Conservation (phyloP, 2,797 vertebrate species). For the Iguana delicatissima region DNA sequence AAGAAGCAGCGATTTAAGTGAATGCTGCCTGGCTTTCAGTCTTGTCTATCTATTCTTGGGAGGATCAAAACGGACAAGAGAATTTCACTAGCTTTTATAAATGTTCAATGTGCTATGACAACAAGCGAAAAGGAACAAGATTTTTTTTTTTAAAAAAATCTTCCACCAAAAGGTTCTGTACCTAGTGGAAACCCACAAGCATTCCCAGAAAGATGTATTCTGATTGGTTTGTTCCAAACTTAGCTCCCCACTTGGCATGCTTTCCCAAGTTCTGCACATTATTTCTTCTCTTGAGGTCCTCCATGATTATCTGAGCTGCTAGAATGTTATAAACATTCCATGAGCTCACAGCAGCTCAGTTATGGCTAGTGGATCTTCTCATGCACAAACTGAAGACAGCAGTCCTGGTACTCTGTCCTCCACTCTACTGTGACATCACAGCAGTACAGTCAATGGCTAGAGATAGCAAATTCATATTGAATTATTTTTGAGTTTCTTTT, state of each 20-base stretch:
- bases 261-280: neutral
- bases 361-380: neutral
- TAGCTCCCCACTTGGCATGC: neutral
- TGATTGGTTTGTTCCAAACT: too few relatives aligned
- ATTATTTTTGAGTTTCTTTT: too few relatives aligned
- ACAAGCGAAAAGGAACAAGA: neutral
- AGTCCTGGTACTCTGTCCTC: neutral
- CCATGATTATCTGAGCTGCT: neutral
- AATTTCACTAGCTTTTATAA: neutral
- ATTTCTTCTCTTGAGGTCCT: neutral
- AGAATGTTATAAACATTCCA: neutral
- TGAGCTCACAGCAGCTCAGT: neutral
- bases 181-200: neutral
- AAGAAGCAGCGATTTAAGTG: accelerated
- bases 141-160: neutral
- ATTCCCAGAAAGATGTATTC: neutral
- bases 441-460: neutral
- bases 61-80: neutral
- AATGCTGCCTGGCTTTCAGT: too few relatives aligned
- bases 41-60: accelerated
- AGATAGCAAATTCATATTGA: too few relatives aligned
- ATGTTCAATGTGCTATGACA: neutral
- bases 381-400: neutral
- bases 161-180: neutral
- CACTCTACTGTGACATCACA: neutral